phyloP scores from a whole-genome alignment of 2,888 invertebrate species.

The Adelognathus sp. region DNA sequence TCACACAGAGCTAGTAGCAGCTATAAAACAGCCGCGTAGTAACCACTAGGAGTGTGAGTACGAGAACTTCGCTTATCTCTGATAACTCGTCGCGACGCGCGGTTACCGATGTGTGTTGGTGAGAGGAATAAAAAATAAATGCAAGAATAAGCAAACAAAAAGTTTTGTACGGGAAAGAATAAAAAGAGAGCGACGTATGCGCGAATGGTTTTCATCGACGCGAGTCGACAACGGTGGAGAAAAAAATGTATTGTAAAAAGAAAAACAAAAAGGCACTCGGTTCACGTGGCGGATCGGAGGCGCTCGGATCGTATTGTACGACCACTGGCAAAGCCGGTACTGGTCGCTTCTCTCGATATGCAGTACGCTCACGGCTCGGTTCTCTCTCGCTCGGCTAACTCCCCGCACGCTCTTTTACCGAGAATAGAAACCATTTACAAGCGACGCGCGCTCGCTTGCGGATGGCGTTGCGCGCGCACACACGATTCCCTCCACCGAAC shows the following conservation, averaged over 20 bases:
- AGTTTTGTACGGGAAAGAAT: not conserved
- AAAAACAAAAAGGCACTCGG: constrained; percentile 3
- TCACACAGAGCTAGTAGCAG: constrained; percentile 7
- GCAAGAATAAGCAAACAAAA: not conserved
- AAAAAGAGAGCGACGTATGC: not conserved
- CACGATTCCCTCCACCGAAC: not conserved
- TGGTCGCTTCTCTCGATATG: constrained; percentile 47
- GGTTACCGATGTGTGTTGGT: not conserved
- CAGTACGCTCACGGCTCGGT: constrained; percentile 6
- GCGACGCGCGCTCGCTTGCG: constrained; percentile 63
- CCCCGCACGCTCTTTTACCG: constrained; percentile 61
- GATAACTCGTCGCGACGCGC: constrained; percentile 20
- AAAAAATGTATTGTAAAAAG: no score
- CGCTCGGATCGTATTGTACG: constrained; percentile 60
- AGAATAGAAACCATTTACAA: constrained; percentile 71
- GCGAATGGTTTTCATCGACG: not conserved
- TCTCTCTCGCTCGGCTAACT: constrained; percentile 19
- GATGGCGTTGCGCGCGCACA: constrained; percentile 69
- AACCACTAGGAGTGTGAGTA: not conserved
- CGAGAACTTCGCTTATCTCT: constrained; percentile 19
- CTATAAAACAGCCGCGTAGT: not conserved
- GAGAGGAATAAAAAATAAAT: not conserved
- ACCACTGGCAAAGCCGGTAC: constrained; percentile 62
- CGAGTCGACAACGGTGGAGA: not conserved
- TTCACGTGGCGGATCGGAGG: constrained; percentile 36